These are phyloP conservation scores for Andrena bicolor DNA, from an alignment of 2,888 invertebrate species.

Conservation along the genomic window DNA sequence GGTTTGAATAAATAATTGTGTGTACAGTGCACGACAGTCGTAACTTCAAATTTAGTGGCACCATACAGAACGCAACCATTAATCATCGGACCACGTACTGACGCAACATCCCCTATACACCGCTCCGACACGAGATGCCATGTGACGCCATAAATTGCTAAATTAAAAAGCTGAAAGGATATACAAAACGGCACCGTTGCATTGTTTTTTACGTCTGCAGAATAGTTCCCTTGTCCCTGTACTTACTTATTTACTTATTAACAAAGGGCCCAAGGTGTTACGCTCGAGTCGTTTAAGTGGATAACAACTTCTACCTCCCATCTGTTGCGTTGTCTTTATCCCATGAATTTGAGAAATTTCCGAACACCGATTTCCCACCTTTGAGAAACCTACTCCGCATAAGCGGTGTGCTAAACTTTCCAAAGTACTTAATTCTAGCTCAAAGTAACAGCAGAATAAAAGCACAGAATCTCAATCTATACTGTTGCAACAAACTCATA, in stretches of 20 bases:
- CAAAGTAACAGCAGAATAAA: too few species aligned
- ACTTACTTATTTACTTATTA: slow-evolving; percentile 43
- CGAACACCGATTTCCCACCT: neutral
- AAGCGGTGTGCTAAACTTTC: too few species aligned
- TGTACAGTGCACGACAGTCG: slow-evolving; percentile 36
- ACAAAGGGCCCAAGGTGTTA: slow-evolving; percentile 34
- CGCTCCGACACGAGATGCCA: slow-evolving; percentile 46
- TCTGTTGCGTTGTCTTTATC: neutral
- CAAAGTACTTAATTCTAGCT: too few species aligned
- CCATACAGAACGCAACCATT: slow-evolving; percentile 52
- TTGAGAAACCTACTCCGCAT: neutral
- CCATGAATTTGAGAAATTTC: too few species aligned
- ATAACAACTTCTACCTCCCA: neutral
- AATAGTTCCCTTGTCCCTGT: slow-evolving; percentile 29
- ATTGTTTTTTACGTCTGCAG: slow-evolving; percentile 17
- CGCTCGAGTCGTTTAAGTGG: neutral
- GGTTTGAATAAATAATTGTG: slow-evolving; percentile 46
- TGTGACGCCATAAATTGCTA: slow-evolving; percentile 64
- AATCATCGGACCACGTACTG: slow-evolving; percentile 56
- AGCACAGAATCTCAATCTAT: too few species aligned
- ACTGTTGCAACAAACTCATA: too few species aligned
- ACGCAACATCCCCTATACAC: slow-evolving; percentile 51
- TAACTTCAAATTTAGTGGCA: slow-evolving; percentile 58
- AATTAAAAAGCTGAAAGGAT: slow-evolving; percentile 56
- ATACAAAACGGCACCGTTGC: slow-evolving; percentile 39